These are phyloP conservation scores for Ceyx cyanopectus DNA, from an alignment of 2,113 vertebrate genomes.

Conservation along the genomic window DNA sequence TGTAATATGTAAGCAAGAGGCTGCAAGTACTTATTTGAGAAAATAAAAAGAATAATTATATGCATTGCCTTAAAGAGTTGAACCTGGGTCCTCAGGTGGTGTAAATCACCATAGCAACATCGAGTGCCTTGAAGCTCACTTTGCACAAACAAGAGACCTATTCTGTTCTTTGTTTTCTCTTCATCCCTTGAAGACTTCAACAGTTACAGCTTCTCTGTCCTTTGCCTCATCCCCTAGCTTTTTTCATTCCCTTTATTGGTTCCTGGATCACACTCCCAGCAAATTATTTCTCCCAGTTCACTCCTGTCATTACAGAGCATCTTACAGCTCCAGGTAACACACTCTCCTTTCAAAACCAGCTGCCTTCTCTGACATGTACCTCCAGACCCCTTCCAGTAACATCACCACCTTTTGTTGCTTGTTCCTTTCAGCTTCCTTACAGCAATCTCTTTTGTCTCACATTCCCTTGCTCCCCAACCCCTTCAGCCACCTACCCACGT, in stretches of 20 bases:
- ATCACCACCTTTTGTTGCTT: neutral
- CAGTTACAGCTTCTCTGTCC: neutral
- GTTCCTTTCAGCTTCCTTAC: neutral
- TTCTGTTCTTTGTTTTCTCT: neutral
- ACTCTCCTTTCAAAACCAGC: neutral
- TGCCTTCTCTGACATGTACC: neutral
- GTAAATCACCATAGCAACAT: constrained; percentile 55
- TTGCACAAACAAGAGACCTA: neutral
- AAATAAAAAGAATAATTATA: constrained; percentile 60
- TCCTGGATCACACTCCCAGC: neutral
- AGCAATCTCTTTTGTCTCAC: neutral
- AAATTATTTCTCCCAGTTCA: neutral
- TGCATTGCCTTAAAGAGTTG: constrained; percentile 38
- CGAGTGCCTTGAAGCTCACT: neutral
- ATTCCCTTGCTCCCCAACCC: neutral
- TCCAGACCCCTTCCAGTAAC: neutral
- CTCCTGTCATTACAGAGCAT: neutral
- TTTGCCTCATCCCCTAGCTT: constrained; percentile 15
- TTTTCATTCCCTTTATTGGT: neutral
- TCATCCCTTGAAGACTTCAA: neutral
- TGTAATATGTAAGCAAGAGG: neutral
- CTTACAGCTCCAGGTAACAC: neutral
- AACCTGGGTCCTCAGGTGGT: constrained; percentile 40
- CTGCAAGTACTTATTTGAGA: constrained; percentile 21
- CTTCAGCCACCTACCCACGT: neutral